Evolutionary conservation across 2,797 vertebrate genomes (phyloP).

Genomic region (Eulemur albifrons): DNA sequence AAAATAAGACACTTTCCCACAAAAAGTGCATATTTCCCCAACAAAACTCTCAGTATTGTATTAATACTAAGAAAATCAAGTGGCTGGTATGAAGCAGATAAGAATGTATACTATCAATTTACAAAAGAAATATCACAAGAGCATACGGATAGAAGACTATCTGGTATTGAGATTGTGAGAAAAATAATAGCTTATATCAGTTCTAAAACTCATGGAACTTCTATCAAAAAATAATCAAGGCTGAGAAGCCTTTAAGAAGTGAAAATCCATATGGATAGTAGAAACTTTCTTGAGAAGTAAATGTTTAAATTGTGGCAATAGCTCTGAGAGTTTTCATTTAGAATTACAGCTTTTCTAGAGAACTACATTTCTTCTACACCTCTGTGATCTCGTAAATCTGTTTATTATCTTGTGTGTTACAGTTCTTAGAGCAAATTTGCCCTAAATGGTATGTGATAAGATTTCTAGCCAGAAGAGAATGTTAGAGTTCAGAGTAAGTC

Average conservation of each 20-base stretch:
- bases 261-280: background rate
- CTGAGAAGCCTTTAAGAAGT: background rate
- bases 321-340: background rate
- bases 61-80: background rate
- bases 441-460: background rate
- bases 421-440: background rate
- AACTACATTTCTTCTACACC: background rate
- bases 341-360: constrained; percentile 10
- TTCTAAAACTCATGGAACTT: background rate
- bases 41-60: background rate
- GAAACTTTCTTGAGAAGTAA: background rate
- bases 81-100: background rate
- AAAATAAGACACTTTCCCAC: background rate
- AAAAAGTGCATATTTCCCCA: background rate
- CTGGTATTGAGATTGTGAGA: background rate
- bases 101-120: background rate
- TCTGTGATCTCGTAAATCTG: constrained; percentile 6
- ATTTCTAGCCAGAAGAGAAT: background rate
- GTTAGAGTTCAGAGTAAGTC: background rate
- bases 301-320: constrained; percentile 17
- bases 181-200: background rate
- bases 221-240: background rate
- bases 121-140: background rate
- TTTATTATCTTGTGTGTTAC: constrained; percentile 13
- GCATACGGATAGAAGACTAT: too few relatives aligned